Evolutionary conservation across 64 coral and sea anemone genomes (phyloP), one percentile per base, ranked within the genome.

Genomic region (Montipora capricornis): DNA sequence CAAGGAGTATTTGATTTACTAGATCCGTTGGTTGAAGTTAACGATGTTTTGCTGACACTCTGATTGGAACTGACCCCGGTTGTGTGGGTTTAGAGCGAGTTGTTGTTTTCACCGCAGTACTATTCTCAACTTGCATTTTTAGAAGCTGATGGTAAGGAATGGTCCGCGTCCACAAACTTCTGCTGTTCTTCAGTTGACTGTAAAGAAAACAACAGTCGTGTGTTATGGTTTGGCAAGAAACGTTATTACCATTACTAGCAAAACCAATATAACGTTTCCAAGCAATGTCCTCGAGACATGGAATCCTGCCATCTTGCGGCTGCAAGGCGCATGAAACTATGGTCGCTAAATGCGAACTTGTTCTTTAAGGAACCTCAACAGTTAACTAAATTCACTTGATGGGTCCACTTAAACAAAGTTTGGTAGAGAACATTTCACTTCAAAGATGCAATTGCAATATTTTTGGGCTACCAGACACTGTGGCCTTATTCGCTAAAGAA

Each of bases 161-260:
- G 5, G 82, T 85, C 19, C 47, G 45, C 3, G 46, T 8, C 37
- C 11, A 17, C 15, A 85, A 16, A 20, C 6, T 10, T 7, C 7
- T 9, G 47, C 82, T 85, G 62, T n/a, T 85, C 45, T 49, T 70
- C 46, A 85, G 11, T 6, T 92, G 68, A 81, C 90, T 84, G 87
- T 49, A 58, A 58, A 44, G 0, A 77, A 75, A 77, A 45, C 17
- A 17, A 55, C 14, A 6, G 13, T 17, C 82, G 6, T 46, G 66
- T n/a, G 26, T 19, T 8, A 76, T 13, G 4, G 17, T 44, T 24
- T 71, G 4, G 5, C 5, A 20, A 20, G 4, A 5, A 71, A 20
- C 5, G 0, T 71, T 24, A 5, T 22, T 3, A n/a, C 5, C 5
- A 24, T 24, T 20, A 71, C 16, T 6, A n/a, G 17, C 68, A 71